phyloP scores from a whole-genome alignment of 1,140 invertebrate genomes.

The Neocloeon triangulifer region DNA sequence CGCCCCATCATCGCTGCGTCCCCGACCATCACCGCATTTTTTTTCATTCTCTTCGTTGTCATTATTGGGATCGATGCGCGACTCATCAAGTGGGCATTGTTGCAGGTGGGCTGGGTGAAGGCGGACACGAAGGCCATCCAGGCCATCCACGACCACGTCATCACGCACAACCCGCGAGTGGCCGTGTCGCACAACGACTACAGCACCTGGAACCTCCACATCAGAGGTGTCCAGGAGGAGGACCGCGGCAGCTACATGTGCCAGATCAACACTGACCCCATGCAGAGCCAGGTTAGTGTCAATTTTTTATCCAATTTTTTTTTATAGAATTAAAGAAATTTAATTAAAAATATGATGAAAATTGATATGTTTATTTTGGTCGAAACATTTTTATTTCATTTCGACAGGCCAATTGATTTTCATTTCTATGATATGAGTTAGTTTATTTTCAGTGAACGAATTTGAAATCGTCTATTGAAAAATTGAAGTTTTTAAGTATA shows the following conservation, averaged over 20 bases:
- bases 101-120: constrained; percentile 71
- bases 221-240: constrained; percentile 52
- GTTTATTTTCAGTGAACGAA: too few relatives aligned
- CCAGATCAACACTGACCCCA: constrained; percentile 55
- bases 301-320: not conserved
- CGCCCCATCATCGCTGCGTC: not conserved
- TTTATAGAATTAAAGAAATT: too few relatives aligned
- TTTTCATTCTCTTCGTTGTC: not conserved
- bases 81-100: not conserved
- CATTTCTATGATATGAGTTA: too few relatives aligned
- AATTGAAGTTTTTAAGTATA: too few relatives aligned
- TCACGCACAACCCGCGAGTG: constrained; percentile 64
- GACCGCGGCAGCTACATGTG: constrained; percentile 71
- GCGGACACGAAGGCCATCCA: constrained; percentile 66
- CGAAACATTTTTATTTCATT: too few relatives aligned
- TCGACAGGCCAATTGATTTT: too few relatives aligned
- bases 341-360: too few relatives aligned
- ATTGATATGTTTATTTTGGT: too few relatives aligned
- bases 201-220: constrained; percentile 63
- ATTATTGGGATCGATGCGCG: too few relatives aligned
- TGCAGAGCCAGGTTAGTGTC: constrained; percentile 51
- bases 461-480: too few relatives aligned
- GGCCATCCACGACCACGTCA: constrained; percentile 72
- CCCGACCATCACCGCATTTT: not conserved
- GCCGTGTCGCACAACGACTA: constrained; percentile 56